These are phyloP conservation scores for Chrysaora quinquecirrha DNA, from an alignment of 30 jellyfish, hydroid and myxozoan species.

Conservation along the genomic window DNA sequence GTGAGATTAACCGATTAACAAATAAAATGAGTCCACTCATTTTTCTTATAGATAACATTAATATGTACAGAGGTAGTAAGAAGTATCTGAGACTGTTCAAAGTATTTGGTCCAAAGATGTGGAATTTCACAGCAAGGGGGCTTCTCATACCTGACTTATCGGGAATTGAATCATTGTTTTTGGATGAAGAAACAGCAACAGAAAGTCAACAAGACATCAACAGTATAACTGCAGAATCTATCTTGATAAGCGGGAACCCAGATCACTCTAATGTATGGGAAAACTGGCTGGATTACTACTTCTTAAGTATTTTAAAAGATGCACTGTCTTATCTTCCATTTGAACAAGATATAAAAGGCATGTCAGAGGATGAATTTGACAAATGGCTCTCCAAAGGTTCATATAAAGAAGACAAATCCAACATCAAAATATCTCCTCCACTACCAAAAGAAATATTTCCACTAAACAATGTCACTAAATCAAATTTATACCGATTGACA, in stretches of 20 bases:
- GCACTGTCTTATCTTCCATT: constrained; percentile 24
- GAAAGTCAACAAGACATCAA: constrained; percentile 41
- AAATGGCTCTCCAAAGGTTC: constrained; percentile 17
- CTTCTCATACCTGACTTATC: constrained; percentile 1
- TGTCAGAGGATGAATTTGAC: constrained; percentile 38
- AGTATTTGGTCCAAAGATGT: constrained; percentile 11
- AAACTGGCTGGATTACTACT: constrained; percentile 14
- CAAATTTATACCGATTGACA: constrained; percentile 9
- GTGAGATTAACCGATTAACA: constrained; percentile 12
- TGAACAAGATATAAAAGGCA: constrained; percentile 17
- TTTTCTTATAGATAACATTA: constrained; percentile 3
- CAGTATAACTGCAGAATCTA: constrained; percentile 29
- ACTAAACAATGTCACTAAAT: not conserved
- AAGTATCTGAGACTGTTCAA: constrained; percentile 10
- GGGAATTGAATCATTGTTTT: constrained; percentile 17
- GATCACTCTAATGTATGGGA: constrained; percentile 40
- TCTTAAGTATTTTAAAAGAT: constrained; percentile 33
- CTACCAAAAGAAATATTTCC: constrained; percentile 2
- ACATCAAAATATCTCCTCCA: constrained; percentile 11
- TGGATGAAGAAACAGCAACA: constrained; percentile 33
- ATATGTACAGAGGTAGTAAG: constrained; percentile 17
- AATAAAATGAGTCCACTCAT: constrained; percentile 6
- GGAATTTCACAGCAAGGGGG: constrained; percentile 8
- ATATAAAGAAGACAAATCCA: not conserved
- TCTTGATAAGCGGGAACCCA: constrained; percentile 30